A percentile compares a stretch with the other conserved stretches of the same genome.
phyloP scores from a whole-genome alignment of 2,888 invertebrate species.

The Coecobrya sp. region DNA sequence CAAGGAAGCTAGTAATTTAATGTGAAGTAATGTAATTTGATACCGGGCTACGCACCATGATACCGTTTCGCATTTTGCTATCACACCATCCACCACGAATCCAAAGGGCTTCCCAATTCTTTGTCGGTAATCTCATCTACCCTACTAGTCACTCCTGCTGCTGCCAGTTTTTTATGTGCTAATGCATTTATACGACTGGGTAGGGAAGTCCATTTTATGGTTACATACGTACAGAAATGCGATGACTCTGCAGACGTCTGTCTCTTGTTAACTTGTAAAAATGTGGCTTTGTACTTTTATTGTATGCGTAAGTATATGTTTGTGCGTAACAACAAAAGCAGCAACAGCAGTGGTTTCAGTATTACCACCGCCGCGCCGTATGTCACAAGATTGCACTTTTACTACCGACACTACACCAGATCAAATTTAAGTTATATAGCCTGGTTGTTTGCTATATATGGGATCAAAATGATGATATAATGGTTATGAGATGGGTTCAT shows the following conservation, averaged over 20 bases:
- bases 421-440: slow-evolving; percentile 76
- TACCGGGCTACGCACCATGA: slow-evolving; percentile 76
- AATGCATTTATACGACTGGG: slow-evolving; percentile 69
- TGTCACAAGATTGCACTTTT: slow-evolving; percentile 70
- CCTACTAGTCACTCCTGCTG: slow-evolving; percentile 30
- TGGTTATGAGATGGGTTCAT: slow-evolving; percentile 76
- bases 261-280: slow-evolving; percentile 74
- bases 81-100: slow-evolving; percentile 42
- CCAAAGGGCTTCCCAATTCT: slow-evolving; percentile 27
- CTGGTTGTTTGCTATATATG: slow-evolving; percentile 41
- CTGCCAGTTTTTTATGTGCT: slow-evolving; percentile 51
- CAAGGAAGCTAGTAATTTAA: slow-evolving; percentile 80
- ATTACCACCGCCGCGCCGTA: slow-evolving; percentile 31
- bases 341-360: not conserved
- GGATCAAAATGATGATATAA: slow-evolving; percentile 72
- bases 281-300: slow-evolving; percentile 56
- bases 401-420: slow-evolving; percentile 57
- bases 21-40: slow-evolving; percentile 85
- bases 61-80: slow-evolving; percentile 45
- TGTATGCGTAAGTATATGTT: slow-evolving; percentile 13
- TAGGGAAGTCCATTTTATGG: slow-evolving; percentile 77
- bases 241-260: slow-evolving; percentile 44
- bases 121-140: slow-evolving; percentile 73
- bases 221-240: not conserved
- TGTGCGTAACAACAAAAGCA: slow-evolving; percentile 53